Percentiles rank a stretch among this genome's conserved stretches.
Evolutionary conservation across 2,888 invertebrate species (phyloP).

Genomic region (Leuctra nigra): DNA sequence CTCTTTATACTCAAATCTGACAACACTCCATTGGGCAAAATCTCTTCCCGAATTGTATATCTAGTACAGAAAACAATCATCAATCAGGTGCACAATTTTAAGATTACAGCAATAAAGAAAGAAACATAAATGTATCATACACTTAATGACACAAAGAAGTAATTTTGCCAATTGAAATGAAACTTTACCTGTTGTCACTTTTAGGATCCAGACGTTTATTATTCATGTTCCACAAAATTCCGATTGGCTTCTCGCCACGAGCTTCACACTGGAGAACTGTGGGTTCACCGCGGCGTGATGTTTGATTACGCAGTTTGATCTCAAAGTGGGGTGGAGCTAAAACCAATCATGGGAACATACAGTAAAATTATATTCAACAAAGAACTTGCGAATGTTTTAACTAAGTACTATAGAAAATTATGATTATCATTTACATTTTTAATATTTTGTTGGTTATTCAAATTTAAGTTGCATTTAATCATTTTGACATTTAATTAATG

Average conservation of each 20-base stretch:
- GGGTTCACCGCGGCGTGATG: slow-evolving; percentile 82
- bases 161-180: no score
- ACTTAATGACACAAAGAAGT: no score
- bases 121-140: no score
- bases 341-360: slow-evolving; percentile 23
- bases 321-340: slow-evolving; percentile 89
- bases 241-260: slow-evolving; percentile 91
- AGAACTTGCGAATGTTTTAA: neutral
- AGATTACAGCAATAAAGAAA: no score
- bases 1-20: slow-evolving; percentile 85
- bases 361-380: neutral
- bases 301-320: slow-evolving; percentile 85
- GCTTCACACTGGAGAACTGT: slow-evolving; percentile 89
- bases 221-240: slow-evolving; percentile 92
- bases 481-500: no score
- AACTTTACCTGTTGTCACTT: slow-evolving; percentile 68
- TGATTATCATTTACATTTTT: neutral
- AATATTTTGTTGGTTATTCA: no score
- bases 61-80: slow-evolving; percentile 34
- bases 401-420: neutral
- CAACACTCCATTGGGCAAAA: slow-evolving; percentile 76
- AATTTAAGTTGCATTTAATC: no score
- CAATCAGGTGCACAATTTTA: neutral
- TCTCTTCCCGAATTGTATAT: slow-evolving; percentile 62
- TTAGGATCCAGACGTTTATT: slow-evolving; percentile 87